Base-by-base conservation (phyloP, 2,888 invertebrate genomes). In the Drosophila parthenogenetica region DNA sequence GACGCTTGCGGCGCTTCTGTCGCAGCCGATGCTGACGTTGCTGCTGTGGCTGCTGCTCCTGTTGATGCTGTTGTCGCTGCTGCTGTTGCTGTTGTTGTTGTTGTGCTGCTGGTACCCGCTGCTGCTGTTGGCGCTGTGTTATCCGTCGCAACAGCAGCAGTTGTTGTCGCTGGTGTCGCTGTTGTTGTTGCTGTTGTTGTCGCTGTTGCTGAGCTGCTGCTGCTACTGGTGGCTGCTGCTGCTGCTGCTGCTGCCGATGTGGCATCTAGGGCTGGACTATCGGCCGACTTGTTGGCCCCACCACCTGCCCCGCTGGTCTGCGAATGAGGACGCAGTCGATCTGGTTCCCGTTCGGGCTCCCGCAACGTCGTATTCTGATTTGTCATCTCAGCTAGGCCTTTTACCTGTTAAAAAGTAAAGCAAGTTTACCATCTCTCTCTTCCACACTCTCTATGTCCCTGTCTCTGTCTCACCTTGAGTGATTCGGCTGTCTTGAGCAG, bases 381-480 rank as follows among this genome's bases (percentile, higher is more conserved):
- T 91, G 97, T 97, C 96, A 97, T 97, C 93, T 97, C 97, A 93
- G 97, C 97, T 91, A 98, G 94, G 91, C 97, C 97, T 93, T 97
- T 97, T 73, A 97, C 94, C 94, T 94, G 85, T 0, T 2, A 11
- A n/a, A 39, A 1, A 14, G n/a, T 25, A 11, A 32, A 1, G 7
- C 11, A 16, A 11, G 16, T 48, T 40, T 10, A 35, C 1, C 7
- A 3, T 25, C 22, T 43, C 13, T 19, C 19, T 22, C 45, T 14
- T 5, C 22, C 11, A 2, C 19, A 8, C 29, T 29, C 29, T 29
- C 8, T 0, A 8, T 8, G 22, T n/a, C 7, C 10, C 17, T 19
- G 5, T n/a, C 14, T 19, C 19, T 29, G 0, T 43, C 81, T 79
- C 66, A 94, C 97, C 94, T 97, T 97, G 80, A 97, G 95, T 93